A percentile compares a stretch with the other conserved stretches of the same genome.
phyloP scores from a whole-genome alignment of 1,140 invertebrate species.

The Drosophila carrolli region DNA sequence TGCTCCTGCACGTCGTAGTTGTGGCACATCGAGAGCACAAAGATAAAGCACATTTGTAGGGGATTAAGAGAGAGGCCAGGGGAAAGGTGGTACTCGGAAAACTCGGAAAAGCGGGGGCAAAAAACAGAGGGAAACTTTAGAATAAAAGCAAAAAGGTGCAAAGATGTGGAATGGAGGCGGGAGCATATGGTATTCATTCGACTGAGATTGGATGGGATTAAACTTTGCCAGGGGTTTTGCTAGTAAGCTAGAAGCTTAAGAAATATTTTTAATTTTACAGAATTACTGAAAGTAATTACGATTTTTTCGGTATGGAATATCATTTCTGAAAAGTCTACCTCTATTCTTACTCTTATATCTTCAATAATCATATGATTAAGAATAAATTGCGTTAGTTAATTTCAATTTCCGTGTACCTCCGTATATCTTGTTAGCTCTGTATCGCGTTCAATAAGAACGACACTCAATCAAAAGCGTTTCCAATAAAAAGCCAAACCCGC shows the following conservation, averaged over 20 bases:
- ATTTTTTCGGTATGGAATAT: not conserved
- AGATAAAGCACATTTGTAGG: constrained; percentile 72
- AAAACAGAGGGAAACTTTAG: constrained; percentile 34
- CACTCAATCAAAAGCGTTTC: constrained; percentile 23
- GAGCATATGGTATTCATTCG: constrained; percentile 34
- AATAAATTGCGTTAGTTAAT: not conserved
- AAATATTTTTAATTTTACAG: constrained; percentile 18
- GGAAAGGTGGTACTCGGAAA: not conserved
- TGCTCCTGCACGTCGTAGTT: constrained; percentile 29
- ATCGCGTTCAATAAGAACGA: constrained; percentile 19
- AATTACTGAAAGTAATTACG: constrained; percentile 6
- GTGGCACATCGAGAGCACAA: constrained; percentile 49
- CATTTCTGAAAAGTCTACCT: no score
- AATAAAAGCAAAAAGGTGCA: constrained; percentile 34
- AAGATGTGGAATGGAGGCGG: constrained; percentile 16
- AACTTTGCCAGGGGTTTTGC: constrained; percentile 22
- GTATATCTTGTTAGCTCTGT: not conserved
- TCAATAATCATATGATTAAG: no score
- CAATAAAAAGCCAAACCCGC: constrained; percentile 13
- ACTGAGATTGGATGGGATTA: constrained; percentile 36
- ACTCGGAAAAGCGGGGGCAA: constrained; percentile 15
- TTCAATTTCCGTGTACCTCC: no score
- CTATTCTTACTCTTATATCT: no score
- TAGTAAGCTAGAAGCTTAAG: constrained; percentile 7
- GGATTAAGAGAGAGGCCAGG: constrained; percentile 45